phyloP scores from a whole-genome alignment of 2,888 invertebrate species.

The Coleophora flavipennella region DNA sequence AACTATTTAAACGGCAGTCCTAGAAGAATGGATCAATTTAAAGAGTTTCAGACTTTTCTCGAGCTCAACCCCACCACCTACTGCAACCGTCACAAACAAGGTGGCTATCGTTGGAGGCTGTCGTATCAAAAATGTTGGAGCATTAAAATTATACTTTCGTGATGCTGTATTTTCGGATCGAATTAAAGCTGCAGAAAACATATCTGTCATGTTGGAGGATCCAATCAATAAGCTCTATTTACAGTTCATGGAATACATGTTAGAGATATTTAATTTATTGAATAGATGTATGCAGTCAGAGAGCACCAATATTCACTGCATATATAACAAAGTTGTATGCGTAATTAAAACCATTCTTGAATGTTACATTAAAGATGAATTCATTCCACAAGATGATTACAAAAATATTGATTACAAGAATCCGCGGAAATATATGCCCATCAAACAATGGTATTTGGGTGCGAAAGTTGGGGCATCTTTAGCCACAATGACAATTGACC shows the following conservation, averaged over 20 bases:
- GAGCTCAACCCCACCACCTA: no score
- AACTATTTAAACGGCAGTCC: no score
- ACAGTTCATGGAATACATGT: constrained; percentile 8
- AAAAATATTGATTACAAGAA: constrained; percentile 3
- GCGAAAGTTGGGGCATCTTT: constrained; percentile 1
- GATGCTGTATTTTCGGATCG: background rate
- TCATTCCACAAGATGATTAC: constrained; percentile 7
- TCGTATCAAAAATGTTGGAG: constrained; percentile 9
- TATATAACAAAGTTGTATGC: constrained; percentile 2
- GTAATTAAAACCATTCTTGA: constrained; percentile 6
- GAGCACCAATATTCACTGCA: constrained; percentile 5
- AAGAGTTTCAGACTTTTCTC: no score
- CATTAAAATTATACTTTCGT: constrained; percentile 8
- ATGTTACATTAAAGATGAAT: constrained; percentile 7
- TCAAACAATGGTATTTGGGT: constrained; percentile 5
- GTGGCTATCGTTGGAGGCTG: constrained; percentile 13
- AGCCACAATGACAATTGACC: constrained; percentile 1
- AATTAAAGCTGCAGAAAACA: constrained; percentile 4
- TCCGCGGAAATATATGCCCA: constrained; percentile 5
- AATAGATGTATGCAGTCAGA: constrained; percentile 10
- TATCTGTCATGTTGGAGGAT: constrained; percentile 8
- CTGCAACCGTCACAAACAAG: constrained; percentile 14
- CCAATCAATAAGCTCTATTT: constrained; percentile 13
- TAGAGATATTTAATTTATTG: constrained; percentile 9
- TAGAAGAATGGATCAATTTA: no score